These are phyloP conservation scores for Riptortus pedestris DNA, from an alignment of 1,140 invertebrate genomes.

Conservation along the genomic window DNA sequence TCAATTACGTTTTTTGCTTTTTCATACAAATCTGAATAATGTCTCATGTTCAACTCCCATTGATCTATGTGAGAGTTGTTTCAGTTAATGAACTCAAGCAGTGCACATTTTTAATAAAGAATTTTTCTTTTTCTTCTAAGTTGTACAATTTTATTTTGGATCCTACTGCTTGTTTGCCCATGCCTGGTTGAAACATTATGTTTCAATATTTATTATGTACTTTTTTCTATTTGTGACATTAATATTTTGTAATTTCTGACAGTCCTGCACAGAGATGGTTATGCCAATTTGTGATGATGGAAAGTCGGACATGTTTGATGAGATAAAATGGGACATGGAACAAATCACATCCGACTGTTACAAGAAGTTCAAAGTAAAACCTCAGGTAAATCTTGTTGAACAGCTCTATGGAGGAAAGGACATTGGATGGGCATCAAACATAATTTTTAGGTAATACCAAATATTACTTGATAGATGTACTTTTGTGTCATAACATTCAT, in stretches of 20 bases:
- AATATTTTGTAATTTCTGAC: constrained; percentile 37
- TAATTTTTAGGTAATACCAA: constrained; percentile 59
- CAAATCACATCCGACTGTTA: constrained; percentile 54
- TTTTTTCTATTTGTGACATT: background rate
- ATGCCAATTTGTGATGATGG: constrained; percentile 82
- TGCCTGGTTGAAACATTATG: no score
- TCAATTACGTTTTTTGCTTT: no score
- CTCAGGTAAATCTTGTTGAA: constrained; percentile 53
- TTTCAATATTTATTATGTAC: background rate
- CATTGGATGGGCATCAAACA: constrained; percentile 59
- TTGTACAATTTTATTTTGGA: no score
- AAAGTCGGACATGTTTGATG: constrained; percentile 73
- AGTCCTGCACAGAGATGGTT: constrained; percentile 91
- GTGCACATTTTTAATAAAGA: no score
- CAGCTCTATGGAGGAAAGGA: constrained; percentile 72
- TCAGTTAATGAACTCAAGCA: no score
- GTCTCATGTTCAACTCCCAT: no score
- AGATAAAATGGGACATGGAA: constrained; percentile 60
- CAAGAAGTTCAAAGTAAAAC: constrained; percentile 54
- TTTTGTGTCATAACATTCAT: no score
- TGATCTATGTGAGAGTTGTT: no score
- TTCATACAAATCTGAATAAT: no score
- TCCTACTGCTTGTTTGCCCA: no score
- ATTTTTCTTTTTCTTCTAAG: no score
- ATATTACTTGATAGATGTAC: no score